Evolutionary conservation across 2,797 vertebrate species (phyloP).

Genomic region (Schizopygopsis pylzovi): DNA sequence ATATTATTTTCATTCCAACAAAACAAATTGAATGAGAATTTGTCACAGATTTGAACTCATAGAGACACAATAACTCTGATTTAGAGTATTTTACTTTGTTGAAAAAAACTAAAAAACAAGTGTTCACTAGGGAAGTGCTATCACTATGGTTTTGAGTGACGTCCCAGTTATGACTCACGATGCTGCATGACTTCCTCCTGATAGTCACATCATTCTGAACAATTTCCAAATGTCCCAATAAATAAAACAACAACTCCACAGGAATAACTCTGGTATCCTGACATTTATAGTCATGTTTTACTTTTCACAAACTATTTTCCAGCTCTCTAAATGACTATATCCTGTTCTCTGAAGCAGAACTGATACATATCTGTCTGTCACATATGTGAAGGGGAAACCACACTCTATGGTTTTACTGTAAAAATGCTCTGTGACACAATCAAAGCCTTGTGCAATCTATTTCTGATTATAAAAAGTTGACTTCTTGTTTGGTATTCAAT

Average conservation of each 20-base stretch:
- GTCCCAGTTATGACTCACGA: neutral
- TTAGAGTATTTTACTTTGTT: neutral
- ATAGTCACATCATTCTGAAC: neutral
- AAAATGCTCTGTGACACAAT: neutral
- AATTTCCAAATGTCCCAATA: neutral
- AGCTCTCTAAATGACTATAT: neutral
- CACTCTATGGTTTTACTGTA: constrained; percentile 11
- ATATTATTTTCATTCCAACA: neutral
- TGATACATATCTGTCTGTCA: constrained; percentile 11
- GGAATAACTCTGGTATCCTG: neutral
- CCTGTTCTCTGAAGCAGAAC: neutral
- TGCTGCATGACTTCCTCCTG: neutral
- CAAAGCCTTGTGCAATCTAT: neutral
- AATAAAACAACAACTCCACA: neutral
- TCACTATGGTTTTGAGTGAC: neutral
- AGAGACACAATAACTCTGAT: neutral
- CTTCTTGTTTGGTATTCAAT: neutral
- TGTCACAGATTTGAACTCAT: neutral
- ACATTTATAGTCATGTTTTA: neutral
- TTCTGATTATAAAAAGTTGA: neutral
- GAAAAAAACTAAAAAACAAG: too few species aligned
- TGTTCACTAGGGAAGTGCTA: neutral
- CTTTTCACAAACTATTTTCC: neutral
- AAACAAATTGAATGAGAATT: neutral
- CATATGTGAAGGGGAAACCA: constrained; percentile 5